Base-by-base conservation (phyloP, 1,140 invertebrate genomes). In the Scaptomyza montana region DNA sequence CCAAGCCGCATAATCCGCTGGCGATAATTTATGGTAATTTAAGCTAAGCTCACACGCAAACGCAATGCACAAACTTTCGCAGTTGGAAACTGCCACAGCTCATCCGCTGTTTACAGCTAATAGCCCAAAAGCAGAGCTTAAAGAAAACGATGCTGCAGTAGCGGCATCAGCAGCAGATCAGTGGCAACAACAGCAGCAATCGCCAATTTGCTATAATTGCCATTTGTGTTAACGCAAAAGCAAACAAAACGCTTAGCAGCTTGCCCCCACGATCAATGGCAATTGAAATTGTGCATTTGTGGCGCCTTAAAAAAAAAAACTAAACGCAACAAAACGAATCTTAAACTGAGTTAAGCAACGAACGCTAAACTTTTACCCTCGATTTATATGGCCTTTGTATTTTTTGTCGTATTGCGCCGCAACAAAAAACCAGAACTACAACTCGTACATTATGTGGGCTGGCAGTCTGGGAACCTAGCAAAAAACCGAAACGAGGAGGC, bases 21-120 rank as follows among this genome's bases (percentile, higher is more conserved):
- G 75, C 75, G 81, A 87, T 87, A 87, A 82, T 87, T 73, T 89
- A 82, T 89, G 84, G 51, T 82, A 79, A 89, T 82, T 64, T 62
- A 63, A 77, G 65, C 61, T 65, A 46, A 77, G 68, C 72, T 71
- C 62, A 71, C 82, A 82, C 82, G 82, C 82, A 87, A 87, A 60
- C 65, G 54, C 53, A 43, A 69, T 61, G 45, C 61, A 57, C 61
- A 57, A 76, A 76, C 82, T 86, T 86, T 86, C 72, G 65, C 67
- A 50, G 56, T n/a, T 43, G 19, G 66, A 16, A 69, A 30, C 2
- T 36, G 33, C 57, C 65, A 62, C 66, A 49, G 61, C 66, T 70
- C 77, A 74, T 80, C 64, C 65, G 57, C 62, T 63, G 67, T 43
- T 43, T 43, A 43, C 39, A 43, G n/a, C 59, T 73, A 76, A 79